These are phyloP conservation scores for Serrognathus titanus DNA, from an alignment of 2,888 invertebrate species.

Conservation along the genomic window DNA sequence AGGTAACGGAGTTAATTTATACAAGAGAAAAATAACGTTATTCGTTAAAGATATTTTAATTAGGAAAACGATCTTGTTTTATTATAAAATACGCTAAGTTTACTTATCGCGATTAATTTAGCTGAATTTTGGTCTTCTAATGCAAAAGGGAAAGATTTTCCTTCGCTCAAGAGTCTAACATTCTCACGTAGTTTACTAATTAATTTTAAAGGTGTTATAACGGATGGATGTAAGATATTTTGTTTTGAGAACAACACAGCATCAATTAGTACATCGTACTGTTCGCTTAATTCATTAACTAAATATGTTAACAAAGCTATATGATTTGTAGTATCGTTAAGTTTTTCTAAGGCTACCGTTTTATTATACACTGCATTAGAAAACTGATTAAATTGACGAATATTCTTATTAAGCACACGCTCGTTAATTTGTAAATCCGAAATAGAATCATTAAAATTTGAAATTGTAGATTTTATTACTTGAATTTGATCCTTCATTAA, in stretches of 20 bases:
- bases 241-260: conserved; percentile 3
- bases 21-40: background rate
- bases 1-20: background rate
- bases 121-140: background rate
- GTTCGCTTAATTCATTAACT: conserved; percentile 8
- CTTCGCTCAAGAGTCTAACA: no score
- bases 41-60: background rate
- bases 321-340: conserved; percentile 5
- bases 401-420: no score
- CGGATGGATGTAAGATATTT: background rate
- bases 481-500: conserved; percentile 12
- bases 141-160: background rate
- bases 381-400: background rate
- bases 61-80: no score
- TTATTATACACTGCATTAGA: background rate
- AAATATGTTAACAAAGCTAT: conserved; percentile 4
- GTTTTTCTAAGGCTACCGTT: background rate
- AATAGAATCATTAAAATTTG: conserved; percentile 12
- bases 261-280: conserved; percentile 6
- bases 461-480: conserved; percentile 9
- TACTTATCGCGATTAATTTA: no score
- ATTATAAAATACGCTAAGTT: no score
- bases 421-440: conserved; percentile 5
- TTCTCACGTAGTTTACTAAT: no score
- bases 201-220: no score